Conservation (phyloP, 2,797 vertebrate species). For the Oreonectes daqikongensis region DNA sequence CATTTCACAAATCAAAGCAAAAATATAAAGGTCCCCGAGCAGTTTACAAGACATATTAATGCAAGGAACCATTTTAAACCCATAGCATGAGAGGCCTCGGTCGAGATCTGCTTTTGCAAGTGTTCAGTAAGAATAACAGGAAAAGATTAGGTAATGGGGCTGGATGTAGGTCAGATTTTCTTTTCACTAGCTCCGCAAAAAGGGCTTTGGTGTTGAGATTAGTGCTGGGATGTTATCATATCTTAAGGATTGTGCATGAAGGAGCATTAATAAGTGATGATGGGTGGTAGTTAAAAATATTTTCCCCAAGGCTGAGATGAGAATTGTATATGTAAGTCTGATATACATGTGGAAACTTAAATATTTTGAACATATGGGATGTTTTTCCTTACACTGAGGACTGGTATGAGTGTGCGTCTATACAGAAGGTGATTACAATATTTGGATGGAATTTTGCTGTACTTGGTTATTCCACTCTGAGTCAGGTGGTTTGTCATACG, state of each 20-base stretch:
- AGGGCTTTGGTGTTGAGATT: conserved; percentile 27
- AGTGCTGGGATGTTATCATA: conserved; percentile 39
- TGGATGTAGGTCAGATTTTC: conserved; percentile 51
- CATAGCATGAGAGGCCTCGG: conserved; percentile 8
- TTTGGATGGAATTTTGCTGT: conserved; percentile 17
- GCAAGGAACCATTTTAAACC: conserved; percentile 18
- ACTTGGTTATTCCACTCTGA: conserved; percentile 18
- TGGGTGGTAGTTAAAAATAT: conserved; percentile 25
- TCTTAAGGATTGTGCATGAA: background rate
- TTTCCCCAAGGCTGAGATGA: conserved; percentile 2
- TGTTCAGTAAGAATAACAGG: conserved; percentile 52
- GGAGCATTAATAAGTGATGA: conserved; percentile 22
- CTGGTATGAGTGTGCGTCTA: background rate
- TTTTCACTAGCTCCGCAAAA: conserved; percentile 16
- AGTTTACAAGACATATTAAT: background rate
- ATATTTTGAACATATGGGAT: conserved; percentile 5
- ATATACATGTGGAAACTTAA: background rate
- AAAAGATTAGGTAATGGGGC: conserved; percentile 58
- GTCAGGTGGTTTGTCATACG: conserved; percentile 25
- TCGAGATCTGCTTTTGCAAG: conserved; percentile 31
- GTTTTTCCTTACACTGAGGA: background rate
- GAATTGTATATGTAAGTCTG: background rate
- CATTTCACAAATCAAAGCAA: conserved; percentile 33
- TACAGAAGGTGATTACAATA: background rate
- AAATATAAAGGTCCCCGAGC: background rate